Evolutionary conservation across 2,113 vertebrate species (phyloP).

Genomic region (Epinephelus cyanopodus): DNA sequence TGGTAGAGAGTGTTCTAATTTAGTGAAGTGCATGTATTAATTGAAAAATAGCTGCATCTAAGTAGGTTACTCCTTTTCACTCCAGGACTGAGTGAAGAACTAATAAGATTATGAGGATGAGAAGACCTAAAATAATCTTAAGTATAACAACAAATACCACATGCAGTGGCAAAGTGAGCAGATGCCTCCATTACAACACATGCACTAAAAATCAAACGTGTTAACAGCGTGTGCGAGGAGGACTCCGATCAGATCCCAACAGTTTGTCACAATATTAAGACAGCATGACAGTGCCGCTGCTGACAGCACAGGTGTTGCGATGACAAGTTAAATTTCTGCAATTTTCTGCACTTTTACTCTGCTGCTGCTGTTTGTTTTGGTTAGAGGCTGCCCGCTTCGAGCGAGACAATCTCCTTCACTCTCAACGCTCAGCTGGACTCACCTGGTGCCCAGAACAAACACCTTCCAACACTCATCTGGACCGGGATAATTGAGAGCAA

Average conservation of each 20-base stretch:
- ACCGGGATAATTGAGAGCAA: neutral
- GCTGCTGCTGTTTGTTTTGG: slow-evolving; percentile 40
- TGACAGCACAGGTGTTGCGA: slow-evolving; percentile 35
- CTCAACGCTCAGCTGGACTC: slow-evolving; percentile 15
- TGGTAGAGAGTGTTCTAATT: neutral
- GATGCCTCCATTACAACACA: slow-evolving; percentile 9
- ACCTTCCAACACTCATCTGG: slow-evolving; percentile 1
- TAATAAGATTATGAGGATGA: slow-evolving; percentile 3
- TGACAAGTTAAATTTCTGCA: slow-evolving; percentile 43
- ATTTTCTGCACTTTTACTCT: slow-evolving; percentile 44
- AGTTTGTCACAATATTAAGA: slow-evolving; percentile 46
- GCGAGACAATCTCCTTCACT: slow-evolving; percentile 3
- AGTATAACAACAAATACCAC: slow-evolving; percentile 22
- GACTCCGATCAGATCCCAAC: slow-evolving; percentile 18
- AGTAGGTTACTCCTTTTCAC: neutral
- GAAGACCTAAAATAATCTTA: slow-evolving; percentile 13
- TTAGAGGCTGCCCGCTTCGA: slow-evolving; percentile 18
- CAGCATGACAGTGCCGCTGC: slow-evolving; percentile 19
- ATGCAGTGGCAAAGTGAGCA: neutral
- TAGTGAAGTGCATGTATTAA: neutral
- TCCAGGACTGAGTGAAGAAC: neutral
- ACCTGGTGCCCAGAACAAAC: slow-evolving; percentile 5
- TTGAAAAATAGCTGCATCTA: neutral
- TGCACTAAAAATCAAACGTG: slow-evolving; percentile 19
- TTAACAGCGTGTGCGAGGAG: neutral